Evolutionary conservation across 2,113 vertebrate species (phyloP).

Genomic region (Antigone vipio): DNA sequence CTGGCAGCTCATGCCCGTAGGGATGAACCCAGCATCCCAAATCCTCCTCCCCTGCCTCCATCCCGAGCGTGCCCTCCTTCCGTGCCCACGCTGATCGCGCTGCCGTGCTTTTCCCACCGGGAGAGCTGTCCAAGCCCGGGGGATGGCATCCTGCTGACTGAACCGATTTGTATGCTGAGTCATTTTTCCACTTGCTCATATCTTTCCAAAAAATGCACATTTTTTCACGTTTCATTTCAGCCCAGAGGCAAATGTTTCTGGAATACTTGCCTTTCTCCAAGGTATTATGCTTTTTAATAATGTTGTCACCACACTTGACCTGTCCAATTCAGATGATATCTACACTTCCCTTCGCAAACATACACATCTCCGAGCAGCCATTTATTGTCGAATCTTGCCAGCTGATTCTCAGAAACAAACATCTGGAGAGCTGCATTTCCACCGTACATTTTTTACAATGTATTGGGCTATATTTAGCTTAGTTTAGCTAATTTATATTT

Average conservation of each 20-base stretch:
- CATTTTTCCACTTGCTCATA: slow-evolving; percentile 20
- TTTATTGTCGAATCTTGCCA: slow-evolving; percentile 40
- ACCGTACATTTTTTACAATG: background rate
- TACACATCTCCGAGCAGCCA: slow-evolving; percentile 39
- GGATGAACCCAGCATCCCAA: background rate
- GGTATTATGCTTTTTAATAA: slow-evolving; percentile 63
- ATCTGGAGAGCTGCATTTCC: slow-evolving; percentile 3
- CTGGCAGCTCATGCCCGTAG: background rate
- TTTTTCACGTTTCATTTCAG: slow-evolving; percentile 60
- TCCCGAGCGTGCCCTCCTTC: background rate
- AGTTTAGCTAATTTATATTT: slow-evolving; percentile 5
- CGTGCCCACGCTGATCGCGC: rapidly evolving
- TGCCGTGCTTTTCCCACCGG: rapidly evolving
- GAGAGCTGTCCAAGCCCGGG: background rate
- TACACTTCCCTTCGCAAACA: slow-evolving; percentile 47
- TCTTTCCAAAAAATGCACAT: slow-evolving; percentile 28
- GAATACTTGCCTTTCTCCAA: slow-evolving; percentile 54
- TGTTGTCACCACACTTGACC: slow-evolving; percentile 64
- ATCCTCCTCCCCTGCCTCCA: background rate
- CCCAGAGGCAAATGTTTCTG: slow-evolving; percentile 59
- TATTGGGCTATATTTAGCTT: background rate
- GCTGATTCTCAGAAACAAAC: slow-evolving; percentile 38
- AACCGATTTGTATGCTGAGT: slow-evolving; percentile 36
- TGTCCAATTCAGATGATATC: slow-evolving; percentile 68
- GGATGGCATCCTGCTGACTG: slow-evolving; percentile 6